Conservation (phyloP, 2,797 vertebrate genomes). For the Enteromius unitaeniatus region DNA sequence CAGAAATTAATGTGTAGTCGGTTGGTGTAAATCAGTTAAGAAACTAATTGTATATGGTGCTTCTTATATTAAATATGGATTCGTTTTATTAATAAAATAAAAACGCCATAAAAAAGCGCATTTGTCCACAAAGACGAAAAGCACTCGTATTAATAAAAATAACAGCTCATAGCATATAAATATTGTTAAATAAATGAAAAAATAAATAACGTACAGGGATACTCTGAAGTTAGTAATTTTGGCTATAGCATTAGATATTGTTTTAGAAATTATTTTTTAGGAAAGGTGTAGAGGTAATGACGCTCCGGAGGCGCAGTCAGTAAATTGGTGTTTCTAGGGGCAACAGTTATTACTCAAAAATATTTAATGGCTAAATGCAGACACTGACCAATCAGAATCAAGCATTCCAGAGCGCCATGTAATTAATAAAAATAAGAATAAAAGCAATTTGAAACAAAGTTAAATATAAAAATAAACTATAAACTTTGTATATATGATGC, state of each 20-base stretch:
- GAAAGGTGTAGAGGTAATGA: neutral
- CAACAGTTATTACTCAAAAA: neutral
- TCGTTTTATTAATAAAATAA: neutral
- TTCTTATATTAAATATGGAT: neutral
- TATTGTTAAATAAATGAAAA: neutral
- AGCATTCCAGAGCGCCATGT: neutral
- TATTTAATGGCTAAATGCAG: neutral
- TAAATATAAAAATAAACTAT: neutral
- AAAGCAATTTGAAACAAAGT: neutral
- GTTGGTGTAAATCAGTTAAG: neutral
- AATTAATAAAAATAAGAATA: neutral
- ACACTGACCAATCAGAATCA: neutral
- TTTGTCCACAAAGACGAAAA: neutral
- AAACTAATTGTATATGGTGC: neutral
- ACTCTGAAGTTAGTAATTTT: neutral
- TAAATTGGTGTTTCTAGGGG: neutral
- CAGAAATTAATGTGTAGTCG: neutral
- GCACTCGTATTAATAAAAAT: neutral
- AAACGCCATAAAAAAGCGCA: neutral
- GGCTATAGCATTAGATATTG: neutral
- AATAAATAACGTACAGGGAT: no score
- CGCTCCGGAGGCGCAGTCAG: neutral
- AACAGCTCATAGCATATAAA: neutral
- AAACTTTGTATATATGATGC: neutral
- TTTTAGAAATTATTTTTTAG: neutral